These are phyloP conservation scores for Rhizomys pruinosus DNA, from an alignment of 2,113 vertebrate genomes.

Conservation along the genomic window DNA sequence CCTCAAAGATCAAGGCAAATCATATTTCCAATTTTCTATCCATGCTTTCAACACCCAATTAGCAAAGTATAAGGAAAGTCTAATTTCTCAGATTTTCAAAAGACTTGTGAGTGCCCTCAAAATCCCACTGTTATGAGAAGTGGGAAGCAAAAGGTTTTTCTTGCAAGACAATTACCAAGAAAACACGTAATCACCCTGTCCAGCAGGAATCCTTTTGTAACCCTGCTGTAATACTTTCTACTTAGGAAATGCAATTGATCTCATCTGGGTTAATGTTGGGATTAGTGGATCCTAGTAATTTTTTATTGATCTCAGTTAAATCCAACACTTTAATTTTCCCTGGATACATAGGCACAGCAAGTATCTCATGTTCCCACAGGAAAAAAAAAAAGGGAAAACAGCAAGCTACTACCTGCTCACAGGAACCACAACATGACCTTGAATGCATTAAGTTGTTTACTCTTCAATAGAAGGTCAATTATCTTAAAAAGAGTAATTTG, in stretches of 20 bases:
- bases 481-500: conserved; percentile 31
- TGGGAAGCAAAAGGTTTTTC: background rate
- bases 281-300: background rate
- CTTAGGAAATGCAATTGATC: background rate
- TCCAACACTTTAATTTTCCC: background rate
- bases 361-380: background rate
- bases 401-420: background rate
- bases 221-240: background rate
- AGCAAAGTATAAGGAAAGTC: background rate
- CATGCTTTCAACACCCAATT: background rate
- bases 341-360: background rate
- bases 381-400: background rate
- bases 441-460: background rate
- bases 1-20: background rate
- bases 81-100: conserved; percentile 3
- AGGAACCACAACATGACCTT: background rate
- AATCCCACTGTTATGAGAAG: background rate
- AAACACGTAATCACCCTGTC: background rate
- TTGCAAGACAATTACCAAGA: background rate
- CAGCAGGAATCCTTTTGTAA: background rate
- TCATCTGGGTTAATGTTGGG: background rate
- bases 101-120: background rate
- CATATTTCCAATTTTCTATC: background rate
- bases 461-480: conserved; percentile 11
- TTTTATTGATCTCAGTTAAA: conserved; percentile 13